phyloP scores from a whole-genome alignment of 2,888 invertebrate genomes.

The Rosalia funebris region DNA sequence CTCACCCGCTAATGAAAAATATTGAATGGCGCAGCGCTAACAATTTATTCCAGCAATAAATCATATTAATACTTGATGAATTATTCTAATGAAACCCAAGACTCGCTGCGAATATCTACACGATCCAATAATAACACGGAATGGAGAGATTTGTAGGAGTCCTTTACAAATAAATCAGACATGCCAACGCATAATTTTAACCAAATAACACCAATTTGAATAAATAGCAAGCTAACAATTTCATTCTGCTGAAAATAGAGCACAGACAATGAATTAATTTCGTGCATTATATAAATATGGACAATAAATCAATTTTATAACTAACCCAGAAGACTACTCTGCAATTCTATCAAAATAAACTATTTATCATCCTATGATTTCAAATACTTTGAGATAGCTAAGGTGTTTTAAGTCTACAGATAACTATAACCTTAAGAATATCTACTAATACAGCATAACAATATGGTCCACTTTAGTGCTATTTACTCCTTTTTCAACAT shows the following conservation, averaged over 20 bases:
- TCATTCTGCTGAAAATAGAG: conserved; percentile 9
- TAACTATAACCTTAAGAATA: too few relatives aligned
- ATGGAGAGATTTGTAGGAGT: conserved; percentile 18
- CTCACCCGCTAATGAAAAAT: too few relatives aligned
- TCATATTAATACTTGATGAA: conserved; percentile 1
- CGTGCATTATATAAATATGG: conserved; percentile 15
- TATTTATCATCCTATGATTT: too few relatives aligned
- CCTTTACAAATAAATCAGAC: conserved; percentile 27
- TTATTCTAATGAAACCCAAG: background rate
- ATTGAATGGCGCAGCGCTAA: background rate
- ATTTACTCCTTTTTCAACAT: too few relatives aligned
- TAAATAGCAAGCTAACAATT: conserved; percentile 25
- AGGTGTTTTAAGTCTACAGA: too few relatives aligned
- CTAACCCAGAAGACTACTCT: too few relatives aligned
- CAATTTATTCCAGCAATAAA: background rate
- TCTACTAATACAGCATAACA: too few relatives aligned
- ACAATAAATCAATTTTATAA: background rate
- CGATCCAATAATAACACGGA: conserved; percentile 1
- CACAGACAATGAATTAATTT: conserved; percentile 21
- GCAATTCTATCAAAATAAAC: too few relatives aligned
- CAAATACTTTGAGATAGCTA: too few relatives aligned
- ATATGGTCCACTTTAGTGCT: too few relatives aligned
- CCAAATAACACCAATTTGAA: conserved; percentile 35
- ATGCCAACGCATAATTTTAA: conserved; percentile 34
- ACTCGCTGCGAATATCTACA: conserved; percentile 1